Evolutionary conservation across 2,888 invertebrate genomes (phyloP).

Genomic region (Clistopyga incitator): DNA sequence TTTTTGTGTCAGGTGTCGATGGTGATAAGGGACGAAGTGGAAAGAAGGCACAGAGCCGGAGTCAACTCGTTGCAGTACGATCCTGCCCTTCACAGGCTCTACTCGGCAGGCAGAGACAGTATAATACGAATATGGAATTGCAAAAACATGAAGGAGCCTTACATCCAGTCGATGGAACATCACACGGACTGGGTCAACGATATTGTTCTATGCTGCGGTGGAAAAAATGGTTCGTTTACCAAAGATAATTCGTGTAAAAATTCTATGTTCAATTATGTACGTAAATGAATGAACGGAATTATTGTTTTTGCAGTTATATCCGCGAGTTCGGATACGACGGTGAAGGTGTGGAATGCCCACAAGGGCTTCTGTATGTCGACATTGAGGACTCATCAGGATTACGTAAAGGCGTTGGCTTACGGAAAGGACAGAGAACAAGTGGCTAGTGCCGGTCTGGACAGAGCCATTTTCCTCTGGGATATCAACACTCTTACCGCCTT

Average conservation of each 20-base stretch:
- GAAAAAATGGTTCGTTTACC: constrained; percentile 92
- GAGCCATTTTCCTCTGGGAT: constrained; percentile 99
- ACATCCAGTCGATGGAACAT: constrained; percentile 99
- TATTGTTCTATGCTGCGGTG: constrained; percentile 98
- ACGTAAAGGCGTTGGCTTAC: constrained; percentile 98
- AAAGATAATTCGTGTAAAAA: too few species aligned
- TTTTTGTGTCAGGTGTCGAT: constrained; percentile 92
- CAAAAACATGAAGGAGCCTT: constrained; percentile 88
- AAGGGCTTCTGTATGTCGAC: constrained; percentile 99
- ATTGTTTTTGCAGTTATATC: constrained; percentile 92
- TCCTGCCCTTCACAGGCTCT: constrained; percentile 93
- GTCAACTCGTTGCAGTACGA: constrained; percentile 98
- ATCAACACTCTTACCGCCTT: constrained; percentile 98
- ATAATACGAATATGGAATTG: constrained; percentile 97
- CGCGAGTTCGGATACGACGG: constrained; percentile 99
- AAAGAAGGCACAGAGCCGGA: constrained; percentile 96
- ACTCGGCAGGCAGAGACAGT: constrained; percentile 98
- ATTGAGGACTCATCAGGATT: constrained; percentile 98
- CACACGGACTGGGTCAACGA: constrained; percentile 99
- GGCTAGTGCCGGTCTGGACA: constrained; percentile 98
- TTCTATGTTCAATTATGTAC: too few species aligned
- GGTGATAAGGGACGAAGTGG: constrained; percentile 98
- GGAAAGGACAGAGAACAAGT: constrained; percentile 98
- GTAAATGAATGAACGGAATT: background rate
- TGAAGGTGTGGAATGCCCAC: constrained; percentile 99